A percentile compares a stretch with the other conserved stretches of the same genome.
Evolutionary conservation across 2,797 vertebrate species (phyloP).

Genomic region (Strix occidentalis): DNA sequence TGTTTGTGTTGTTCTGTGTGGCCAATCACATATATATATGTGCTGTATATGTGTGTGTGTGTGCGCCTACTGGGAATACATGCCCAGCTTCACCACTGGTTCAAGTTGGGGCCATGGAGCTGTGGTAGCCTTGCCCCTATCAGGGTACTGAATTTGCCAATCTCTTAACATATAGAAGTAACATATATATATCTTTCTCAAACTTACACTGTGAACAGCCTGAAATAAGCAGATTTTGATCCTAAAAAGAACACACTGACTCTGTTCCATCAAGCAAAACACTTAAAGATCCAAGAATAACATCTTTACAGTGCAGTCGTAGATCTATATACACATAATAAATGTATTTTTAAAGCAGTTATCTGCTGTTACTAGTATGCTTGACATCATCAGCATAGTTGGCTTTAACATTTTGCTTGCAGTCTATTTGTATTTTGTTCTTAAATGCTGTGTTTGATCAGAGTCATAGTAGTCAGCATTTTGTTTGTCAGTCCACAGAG

Average conservation of each 20-base stretch:
- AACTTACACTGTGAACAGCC: neutral
- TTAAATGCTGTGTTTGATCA: neutral
- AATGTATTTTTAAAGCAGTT: neutral
- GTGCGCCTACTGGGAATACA: neutral
- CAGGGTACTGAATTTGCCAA: neutral
- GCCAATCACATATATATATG: neutral
- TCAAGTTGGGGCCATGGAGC: neutral
- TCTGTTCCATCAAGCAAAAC: neutral
- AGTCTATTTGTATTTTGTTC: neutral
- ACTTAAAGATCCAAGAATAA: neutral
- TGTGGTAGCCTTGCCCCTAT: neutral
- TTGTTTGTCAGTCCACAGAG: neutral
- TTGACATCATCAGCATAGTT: neutral
- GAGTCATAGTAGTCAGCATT: neutral
- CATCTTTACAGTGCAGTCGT: neutral
- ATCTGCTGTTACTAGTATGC: too few species aligned
- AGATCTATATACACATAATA: neutral
- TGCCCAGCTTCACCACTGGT: neutral
- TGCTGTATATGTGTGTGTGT: neutral
- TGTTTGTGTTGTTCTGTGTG: neutral
- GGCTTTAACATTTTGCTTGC: neutral
- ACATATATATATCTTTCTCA: neutral
- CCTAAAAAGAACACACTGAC: neutral
- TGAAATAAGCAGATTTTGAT: neutral
- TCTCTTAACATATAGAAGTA: neutral